Evolutionary conservation across 1,140 invertebrate genomes (phyloP).

Genomic region (Propsilocerus akamusi): DNA sequence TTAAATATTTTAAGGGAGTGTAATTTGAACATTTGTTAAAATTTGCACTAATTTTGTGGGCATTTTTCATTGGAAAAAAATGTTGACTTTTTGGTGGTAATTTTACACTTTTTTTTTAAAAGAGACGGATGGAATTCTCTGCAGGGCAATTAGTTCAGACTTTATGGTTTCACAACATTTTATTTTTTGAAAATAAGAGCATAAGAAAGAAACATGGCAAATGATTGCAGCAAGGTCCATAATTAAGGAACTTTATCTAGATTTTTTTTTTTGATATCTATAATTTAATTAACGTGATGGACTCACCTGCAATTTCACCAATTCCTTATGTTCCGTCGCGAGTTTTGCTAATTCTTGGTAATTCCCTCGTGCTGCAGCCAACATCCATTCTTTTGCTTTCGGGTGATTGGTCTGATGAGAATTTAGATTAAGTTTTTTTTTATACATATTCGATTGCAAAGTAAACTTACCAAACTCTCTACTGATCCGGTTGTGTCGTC

Average conservation of each 20-base stretch:
- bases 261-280: not conserved
- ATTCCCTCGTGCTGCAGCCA: slow-evolving; percentile 59
- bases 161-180: too few species aligned
- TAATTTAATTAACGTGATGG: not conserved
- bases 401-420: slow-evolving; percentile 24
- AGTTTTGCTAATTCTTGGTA: slow-evolving; percentile 67
- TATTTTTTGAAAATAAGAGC: not conserved
- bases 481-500: not conserved
- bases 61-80: too few species aligned
- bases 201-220: not conserved
- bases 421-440: too few species aligned
- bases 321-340: slow-evolving; percentile 56
- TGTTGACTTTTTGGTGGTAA: too few species aligned
- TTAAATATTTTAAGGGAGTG: too few species aligned
- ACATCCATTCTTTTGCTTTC: slow-evolving; percentile 68
- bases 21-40: too few species aligned
- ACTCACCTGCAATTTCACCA: slow-evolving; percentile 65
- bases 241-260: not conserved
- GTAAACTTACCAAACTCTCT: not conserved
- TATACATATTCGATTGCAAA: too few species aligned
- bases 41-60: too few species aligned
- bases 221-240: not conserved
- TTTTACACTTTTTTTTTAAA: too few species aligned
- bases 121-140: too few species aligned
- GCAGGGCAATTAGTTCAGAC: too few species aligned